A percentile compares a stretch with the other conserved stretches of the same genome.
Conservation (phyloP, 2,797 vertebrate species). For the Dallia pectoralis region DNA sequence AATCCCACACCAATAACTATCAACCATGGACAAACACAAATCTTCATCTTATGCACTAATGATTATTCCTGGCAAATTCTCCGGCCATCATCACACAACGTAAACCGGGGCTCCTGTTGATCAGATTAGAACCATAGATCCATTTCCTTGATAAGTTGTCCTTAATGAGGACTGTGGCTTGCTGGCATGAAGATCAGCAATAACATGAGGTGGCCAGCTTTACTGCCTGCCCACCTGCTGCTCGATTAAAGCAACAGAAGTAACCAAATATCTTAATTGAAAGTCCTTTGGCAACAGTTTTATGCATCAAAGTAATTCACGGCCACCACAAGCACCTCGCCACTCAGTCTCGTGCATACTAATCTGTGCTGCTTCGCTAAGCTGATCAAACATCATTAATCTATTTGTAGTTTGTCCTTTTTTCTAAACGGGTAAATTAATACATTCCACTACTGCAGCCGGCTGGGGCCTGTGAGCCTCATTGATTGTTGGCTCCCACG, state of each 20-base stretch:
- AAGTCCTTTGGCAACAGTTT: conserved; percentile 51
- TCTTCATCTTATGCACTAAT: conserved; percentile 10
- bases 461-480: conserved; percentile 56
- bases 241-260: conserved; percentile 40
- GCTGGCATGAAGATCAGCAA: conserved; percentile 35
- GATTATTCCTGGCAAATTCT: conserved; percentile 53
- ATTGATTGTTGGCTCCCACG: conserved; percentile 66
- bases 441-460: conserved; percentile 56
- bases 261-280: conserved; percentile 55
- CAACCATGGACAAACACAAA: not conserved
- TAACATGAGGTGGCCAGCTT: conserved; percentile 41
- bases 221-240: conserved; percentile 58
- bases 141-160: conserved; percentile 50
- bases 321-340: conserved; percentile 20
- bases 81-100: conserved; percentile 63
- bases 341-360: conserved; percentile 6
- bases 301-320: conserved; percentile 43
- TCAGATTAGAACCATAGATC: conserved; percentile 50
- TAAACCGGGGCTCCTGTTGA: conserved; percentile 47
- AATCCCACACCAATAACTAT: not conserved
- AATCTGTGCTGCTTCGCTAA: conserved; percentile 53
- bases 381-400: conserved; percentile 70
- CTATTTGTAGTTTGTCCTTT: conserved; percentile 66
- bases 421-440: conserved; percentile 69
- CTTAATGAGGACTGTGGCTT: conserved; percentile 26